Base-by-base conservation (phyloP, 2,888 invertebrate species). In the Agrochola circellaris region DNA sequence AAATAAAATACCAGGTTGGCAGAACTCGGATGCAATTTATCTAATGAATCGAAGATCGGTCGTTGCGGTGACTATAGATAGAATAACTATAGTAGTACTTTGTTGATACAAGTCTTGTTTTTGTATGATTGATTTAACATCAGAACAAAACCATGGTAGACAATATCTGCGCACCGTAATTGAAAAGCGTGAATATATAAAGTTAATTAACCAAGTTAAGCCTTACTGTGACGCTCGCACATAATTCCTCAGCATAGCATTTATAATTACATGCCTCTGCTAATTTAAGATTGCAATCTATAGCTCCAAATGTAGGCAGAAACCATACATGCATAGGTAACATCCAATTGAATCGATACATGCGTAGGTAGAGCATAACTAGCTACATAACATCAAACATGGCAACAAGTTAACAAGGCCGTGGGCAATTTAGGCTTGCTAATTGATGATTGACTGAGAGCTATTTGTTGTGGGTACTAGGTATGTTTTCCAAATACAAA, bases 351-450 rank as follows among this genome's bases (percentile, higher is more conserved):
- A 72, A 84, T 84, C 81, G 60, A 81, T 77, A 81, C 23, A 62
- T 66, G 62, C 58, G 73, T 80, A 62, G 34, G 70, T 60, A 75
- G 23, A 48, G 58, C 2, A 26, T 64, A 80, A 58, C 67, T 67
- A 67, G n/a, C 62, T 51, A 79, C 56, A 48, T 80, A 58, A 38
- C 56, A 67, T 51, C 69, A 48, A 68, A 72, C 71, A 61, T 56
- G 30, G 73, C 70, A 82, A 69, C 76, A 69, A 84, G 79, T 79
- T 79, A 75, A 79, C 76, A 78, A 84, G 72, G 78, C 78, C 75
- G 61, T 66, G 20, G 45, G 68, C 64, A 67, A 73, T 76, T 75
- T 81, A 82, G 71, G 73, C 51, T 76, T 51, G 51, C 76, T 83
- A 83, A 83, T 83, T 84, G 81, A 66, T 84, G 60, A 81, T 81